phyloP scores from a whole-genome alignment of 2,888 invertebrate species.

The Emmelina monodactyla region DNA sequence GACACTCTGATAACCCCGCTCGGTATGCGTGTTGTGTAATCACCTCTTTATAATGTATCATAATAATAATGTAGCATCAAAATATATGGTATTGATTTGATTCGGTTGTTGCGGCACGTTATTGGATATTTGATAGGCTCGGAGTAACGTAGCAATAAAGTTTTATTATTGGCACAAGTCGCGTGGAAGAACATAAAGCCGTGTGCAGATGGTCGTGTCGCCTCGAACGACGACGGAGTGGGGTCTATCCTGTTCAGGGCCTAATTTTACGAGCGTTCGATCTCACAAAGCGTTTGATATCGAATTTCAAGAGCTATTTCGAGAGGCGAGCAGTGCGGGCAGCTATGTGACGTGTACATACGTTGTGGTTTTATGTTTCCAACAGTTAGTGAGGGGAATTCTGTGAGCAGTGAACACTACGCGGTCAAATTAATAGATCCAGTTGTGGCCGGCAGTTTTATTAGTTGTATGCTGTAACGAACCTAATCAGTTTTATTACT shows the following conservation, averaged over 20 bases:
- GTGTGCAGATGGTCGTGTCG: conserved; percentile 12
- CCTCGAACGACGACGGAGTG: conserved; percentile 11
- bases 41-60: too few species aligned
- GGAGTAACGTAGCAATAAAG: conserved; percentile 47
- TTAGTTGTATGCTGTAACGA: too few species aligned
- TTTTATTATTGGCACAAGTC: conserved; percentile 47
- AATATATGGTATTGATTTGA: too few species aligned
- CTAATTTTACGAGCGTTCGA: conserved; percentile 55
- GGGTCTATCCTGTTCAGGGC: conserved; percentile 22
- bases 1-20: too few species aligned
- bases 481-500: too few species aligned
- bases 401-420: conserved; percentile 33
- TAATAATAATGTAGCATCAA: too few species aligned
- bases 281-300: conserved; percentile 41
- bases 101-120: conserved; percentile 41
- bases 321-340: conserved; percentile 34
- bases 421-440: conserved; percentile 45
- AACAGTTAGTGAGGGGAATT: conserved; percentile 27
- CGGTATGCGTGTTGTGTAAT: too few species aligned
- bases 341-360: conserved; percentile 54
- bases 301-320: conserved; percentile 57
- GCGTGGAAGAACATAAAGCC: conserved; percentile 30
- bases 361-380: conserved; percentile 52
- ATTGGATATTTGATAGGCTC: conserved; percentile 50
- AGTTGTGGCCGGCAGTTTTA: conserved; percentile 28